Base-by-base conservation (phyloP, 2,888 invertebrate species). In the Apoda limacodes region DNA sequence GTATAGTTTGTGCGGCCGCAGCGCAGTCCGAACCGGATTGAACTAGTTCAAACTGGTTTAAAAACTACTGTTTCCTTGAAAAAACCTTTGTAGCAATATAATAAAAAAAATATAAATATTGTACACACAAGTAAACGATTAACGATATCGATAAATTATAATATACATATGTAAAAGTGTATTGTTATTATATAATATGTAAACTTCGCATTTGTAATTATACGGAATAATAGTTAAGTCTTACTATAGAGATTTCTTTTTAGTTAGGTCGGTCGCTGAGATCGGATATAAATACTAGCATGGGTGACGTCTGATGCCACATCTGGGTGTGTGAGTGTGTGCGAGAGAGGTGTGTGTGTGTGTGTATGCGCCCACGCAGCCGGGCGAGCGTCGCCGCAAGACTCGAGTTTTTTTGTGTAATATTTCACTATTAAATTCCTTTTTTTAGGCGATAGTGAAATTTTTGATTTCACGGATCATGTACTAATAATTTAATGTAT, bases 161-260 rank as follows among this genome's bases (percentile, higher is more conserved):
- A 17, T 17, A 70, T 68, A 72, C 60, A 68, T 71, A 71, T 69
- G 67, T 74, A 67, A 68, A 68, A 67, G 66, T 66, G 66, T 72
- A 71, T 62, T 64, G 64, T 65, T 60, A 70, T 61, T 61, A 64
- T 72, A 70, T 55, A 55, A 51, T n/a, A n/a, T n/a, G n/a, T n/a
- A 60, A 54, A 55, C 53, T 74, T 74, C 74, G 75, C 76, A 76
- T 78, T 78, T 76, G 76, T 78, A 76, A 78, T 69, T 71, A 71
- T 74, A 74, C 66, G 67, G 45, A 43, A 43, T 66, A 59, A 62
- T 71, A 74, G 68, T 45, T 66, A 72, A 65, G 65, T 53, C 46
- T 60, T 66, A 61, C 54, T 48, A 62, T 71, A 72, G 70, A 68
- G 61, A 66, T 70, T 75, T 68, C 56, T 53, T 62, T 65, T 44